phyloP scores from a whole-genome alignment of 2,888 invertebrate species.

The Lasiommata megera region DNA sequence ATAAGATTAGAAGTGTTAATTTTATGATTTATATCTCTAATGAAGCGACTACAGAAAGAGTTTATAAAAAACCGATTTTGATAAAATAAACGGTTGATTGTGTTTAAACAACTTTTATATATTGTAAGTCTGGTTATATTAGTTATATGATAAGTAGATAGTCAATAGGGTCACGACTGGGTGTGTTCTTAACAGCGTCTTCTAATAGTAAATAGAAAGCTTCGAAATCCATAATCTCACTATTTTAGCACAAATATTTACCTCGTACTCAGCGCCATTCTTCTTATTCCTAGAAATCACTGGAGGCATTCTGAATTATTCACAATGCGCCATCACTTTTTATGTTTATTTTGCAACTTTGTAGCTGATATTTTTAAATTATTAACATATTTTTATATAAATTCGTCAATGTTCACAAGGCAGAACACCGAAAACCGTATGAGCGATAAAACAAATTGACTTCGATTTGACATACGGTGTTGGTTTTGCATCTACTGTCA shows the following conservation, averaged over 20 bases:
- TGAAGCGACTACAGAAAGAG: too few species aligned
- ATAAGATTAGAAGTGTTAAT: too few species aligned
- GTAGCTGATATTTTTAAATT: conserved; percentile 3
- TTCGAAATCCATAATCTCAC: conserved; percentile 26
- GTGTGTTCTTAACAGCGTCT: conserved; percentile 12
- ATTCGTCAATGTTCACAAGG: conserved; percentile 31
- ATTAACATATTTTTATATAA: conserved; percentile 27
- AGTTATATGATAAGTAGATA: neutral
- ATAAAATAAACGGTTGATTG: too few species aligned
- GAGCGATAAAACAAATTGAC: conserved; percentile 25
- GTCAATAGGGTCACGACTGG: conserved; percentile 12
- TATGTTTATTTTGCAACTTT: neutral
- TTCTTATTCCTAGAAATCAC: conserved; percentile 73
- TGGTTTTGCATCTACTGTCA: neutral
- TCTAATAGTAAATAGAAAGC: conserved; percentile 28
- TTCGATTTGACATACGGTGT: neutral
- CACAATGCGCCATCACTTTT: neutral
- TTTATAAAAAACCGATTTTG: too few species aligned
- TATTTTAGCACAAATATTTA: conserved; percentile 47
- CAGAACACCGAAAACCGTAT: conserved; percentile 42
- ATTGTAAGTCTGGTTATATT: too few species aligned
- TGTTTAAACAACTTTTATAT: too few species aligned
- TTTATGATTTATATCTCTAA: too few species aligned
- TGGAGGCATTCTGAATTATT: conserved; percentile 60
- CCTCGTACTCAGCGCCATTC: conserved; percentile 75